A percentile compares a stretch with the other conserved stretches of the same genome.
Conservation (phyloP, 2,113 vertebrate genomes). For the Halichoerus grypus region DNA sequence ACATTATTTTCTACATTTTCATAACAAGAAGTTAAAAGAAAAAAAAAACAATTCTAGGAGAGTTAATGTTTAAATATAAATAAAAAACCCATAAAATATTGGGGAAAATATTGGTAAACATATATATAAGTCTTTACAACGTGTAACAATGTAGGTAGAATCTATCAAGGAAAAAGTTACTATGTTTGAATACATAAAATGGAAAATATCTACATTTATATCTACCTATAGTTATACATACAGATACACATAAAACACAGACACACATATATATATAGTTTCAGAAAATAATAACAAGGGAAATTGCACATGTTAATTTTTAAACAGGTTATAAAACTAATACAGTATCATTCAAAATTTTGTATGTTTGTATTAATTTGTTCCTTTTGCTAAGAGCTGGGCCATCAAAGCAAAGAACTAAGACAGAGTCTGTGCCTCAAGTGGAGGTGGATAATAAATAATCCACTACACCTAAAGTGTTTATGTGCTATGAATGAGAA, state of each 20-base stretch:
- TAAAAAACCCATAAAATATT: neutral
- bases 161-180: neutral
- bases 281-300: neutral
- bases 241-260: neutral
- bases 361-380: neutral
- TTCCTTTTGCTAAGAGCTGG: neutral
- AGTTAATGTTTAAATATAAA: constrained; percentile 13
- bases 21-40: neutral
- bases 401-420: neutral
- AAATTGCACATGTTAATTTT: neutral
- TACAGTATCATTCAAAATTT: neutral
- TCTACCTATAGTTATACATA: neutral
- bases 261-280: neutral
- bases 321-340: constrained; percentile 16
- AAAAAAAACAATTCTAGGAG: neutral
- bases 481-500: neutral
- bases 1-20: neutral
- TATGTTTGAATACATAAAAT: constrained; percentile 3
- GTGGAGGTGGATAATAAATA: neutral
- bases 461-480: neutral
- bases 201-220: neutral
- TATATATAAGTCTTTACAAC: neutral
- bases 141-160: neutral
- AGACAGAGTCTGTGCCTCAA: neutral
- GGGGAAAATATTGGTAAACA: neutral